Conservation (phyloP, 2,797 vertebrate genomes). For the Fundulus diaphanus region DNA sequence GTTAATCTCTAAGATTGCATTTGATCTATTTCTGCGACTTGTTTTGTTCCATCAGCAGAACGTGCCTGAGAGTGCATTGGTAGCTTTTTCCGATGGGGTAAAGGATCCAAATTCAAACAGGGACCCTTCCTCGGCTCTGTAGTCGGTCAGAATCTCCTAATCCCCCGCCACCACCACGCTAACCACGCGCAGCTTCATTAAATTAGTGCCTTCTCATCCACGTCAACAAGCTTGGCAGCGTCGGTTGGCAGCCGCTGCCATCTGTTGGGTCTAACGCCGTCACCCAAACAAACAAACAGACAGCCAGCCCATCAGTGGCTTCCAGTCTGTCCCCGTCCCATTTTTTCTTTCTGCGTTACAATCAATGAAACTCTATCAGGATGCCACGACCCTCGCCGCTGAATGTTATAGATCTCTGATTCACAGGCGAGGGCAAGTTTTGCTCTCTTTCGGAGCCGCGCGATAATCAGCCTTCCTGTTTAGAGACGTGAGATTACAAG, state of each 20-base stretch:
- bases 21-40: not conserved
- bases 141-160: conserved; percentile 38
- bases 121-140: conserved; percentile 12
- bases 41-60: not conserved
- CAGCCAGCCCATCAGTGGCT: conserved; percentile 1
- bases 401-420: not conserved
- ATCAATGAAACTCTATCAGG: not conserved
- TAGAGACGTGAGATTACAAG: conserved; percentile 58
- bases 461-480: conserved; percentile 32
- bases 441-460: conserved; percentile 34
- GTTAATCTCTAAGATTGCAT: conserved; percentile 9
- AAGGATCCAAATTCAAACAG: not conserved
- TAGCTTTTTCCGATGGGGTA: not conserved
- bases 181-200: conserved; percentile 72
- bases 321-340: conserved; percentile 6
- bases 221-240: conserved; percentile 47
- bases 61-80: not conserved
- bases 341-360: not conserved
- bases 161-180: conserved; percentile 44
- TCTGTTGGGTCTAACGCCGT: conserved; percentile 60
- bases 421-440: conserved; percentile 20
- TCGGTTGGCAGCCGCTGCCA: conserved; percentile 47
- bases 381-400: not conserved
- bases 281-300: conserved; percentile 25
- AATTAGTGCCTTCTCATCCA: conserved; percentile 62